Evolutionary conservation across 2,888 invertebrate species (phyloP), one percentile per base, ranked within the genome.

Genomic region (Barypeithes pellucidus): DNA sequence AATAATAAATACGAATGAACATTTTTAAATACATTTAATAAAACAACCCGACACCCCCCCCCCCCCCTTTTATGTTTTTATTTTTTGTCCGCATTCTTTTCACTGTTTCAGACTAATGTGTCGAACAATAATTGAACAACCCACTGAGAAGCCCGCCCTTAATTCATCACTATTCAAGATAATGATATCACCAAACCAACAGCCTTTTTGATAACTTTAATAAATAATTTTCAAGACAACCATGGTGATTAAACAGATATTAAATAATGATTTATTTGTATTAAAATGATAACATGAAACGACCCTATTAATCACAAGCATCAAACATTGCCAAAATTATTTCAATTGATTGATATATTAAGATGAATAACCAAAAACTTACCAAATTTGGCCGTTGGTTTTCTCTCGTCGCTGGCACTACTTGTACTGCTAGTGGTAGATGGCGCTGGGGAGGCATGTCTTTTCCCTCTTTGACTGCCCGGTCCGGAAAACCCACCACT

Each of bases 341-440:
- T n/a, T n/a, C n/a, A n/a, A n/a, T n/a, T n/a, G 7, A 5, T 29
- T 29, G 29, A 29, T 9, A 39, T 12, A n/a, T 39, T 39, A 39
- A n/a, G n/a, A 29, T 29, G 29, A 8, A 29, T 41, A 43, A 1
- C 33, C 8, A 33, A 65, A 36, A 22, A 67, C 80, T 80, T 76
- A 80, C 89, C 93, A 81, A 93, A 93, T 84, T 93, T 93, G 78
- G 92, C 91, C 77, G 91, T 90, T 0, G 86, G 85, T 80, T 89
- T 89, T 75, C 89, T 83, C 79, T 93, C 91, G 84, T 94, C 94
- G 82, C 94, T 94, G 52, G 95, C 94, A 75, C 94, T 95, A 81
- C 95, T 95, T 11, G 96, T 95, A 81, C 96, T 96, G 83, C 96
- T 96, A 1, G 96, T 94, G 1, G 96, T 97, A 20, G 95, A 95